Evolutionary conservation across 1,140 invertebrate genomes (phyloP).

Genomic region (Scaptomyza hsui): DNA sequence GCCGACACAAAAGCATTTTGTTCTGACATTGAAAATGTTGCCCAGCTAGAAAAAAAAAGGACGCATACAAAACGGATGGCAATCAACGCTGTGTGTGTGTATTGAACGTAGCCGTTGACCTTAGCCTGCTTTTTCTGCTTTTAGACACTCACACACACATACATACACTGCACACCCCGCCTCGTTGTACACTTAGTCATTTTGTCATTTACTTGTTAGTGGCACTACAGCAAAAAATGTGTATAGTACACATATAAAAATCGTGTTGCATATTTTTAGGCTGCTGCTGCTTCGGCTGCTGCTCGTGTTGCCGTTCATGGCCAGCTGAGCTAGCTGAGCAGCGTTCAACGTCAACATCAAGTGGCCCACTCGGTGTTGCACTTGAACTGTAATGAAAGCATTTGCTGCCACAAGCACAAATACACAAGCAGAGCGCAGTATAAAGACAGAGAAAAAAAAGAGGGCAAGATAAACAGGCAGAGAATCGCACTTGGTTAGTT

Average conservation of each 20-base stretch:
- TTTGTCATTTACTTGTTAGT: conserved; percentile 58
- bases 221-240: conserved; percentile 14
- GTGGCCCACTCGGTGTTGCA: conserved; percentile 76
- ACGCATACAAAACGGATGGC: conserved; percentile 61
- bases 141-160: background rate
- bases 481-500: conserved; percentile 51
- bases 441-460: background rate
- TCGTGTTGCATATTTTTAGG: conserved; percentile 71
- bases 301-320: conserved; percentile 53
- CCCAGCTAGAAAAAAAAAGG: conserved; percentile 23
- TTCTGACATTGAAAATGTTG: conserved; percentile 64
- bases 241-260: conserved; percentile 1
- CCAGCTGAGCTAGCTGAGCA: conserved; percentile 26
- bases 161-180: background rate
- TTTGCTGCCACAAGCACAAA: conserved; percentile 67
- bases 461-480: background rate
- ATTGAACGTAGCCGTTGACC: conserved; percentile 75
- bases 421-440: conserved; percentile 34
- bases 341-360: conserved; percentile 61
- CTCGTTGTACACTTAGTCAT: conserved; percentile 49
- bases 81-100: conserved; percentile 61
- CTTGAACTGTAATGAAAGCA: conserved; percentile 79
- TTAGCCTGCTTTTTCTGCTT: conserved; percentile 69
- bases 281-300: conserved; percentile 29
- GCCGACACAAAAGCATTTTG: conserved; percentile 52